A percentile compares a stretch with the other conserved stretches of the same genome.
These are phyloP conservation scores for Hyposmocoma kahamanoa DNA, from an alignment of 1,140 invertebrate genomes.

Conservation along the genomic window DNA sequence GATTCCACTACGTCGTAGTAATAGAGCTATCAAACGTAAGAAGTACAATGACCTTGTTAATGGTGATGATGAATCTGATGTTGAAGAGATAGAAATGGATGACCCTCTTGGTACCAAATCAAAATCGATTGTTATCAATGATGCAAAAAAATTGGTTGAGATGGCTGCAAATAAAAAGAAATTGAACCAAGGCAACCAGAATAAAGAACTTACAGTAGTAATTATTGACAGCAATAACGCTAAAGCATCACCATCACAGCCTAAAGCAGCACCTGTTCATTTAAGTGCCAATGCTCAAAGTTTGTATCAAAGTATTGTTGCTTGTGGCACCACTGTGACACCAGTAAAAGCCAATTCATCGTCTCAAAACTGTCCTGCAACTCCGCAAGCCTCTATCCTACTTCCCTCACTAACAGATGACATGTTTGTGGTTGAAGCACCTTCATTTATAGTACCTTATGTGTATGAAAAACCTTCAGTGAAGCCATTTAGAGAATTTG, in stretches of 20 bases:
- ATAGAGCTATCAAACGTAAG: constrained; percentile 78
- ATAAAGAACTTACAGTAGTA: constrained; percentile 84
- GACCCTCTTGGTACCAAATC: constrained; percentile 74
- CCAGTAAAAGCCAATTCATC: constrained; percentile 44
- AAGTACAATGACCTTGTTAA: constrained; percentile 78
- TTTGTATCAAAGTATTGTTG: constrained; percentile 58
- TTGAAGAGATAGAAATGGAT: constrained; percentile 77
- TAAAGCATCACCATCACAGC: constrained; percentile 23
- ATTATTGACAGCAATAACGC: constrained; percentile 86
- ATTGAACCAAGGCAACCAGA: constrained; percentile 63
- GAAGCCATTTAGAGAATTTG: constrained; percentile 84
- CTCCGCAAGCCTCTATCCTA: constrained; percentile 73
- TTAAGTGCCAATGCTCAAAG: constrained; percentile 33
- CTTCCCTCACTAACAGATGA: constrained; percentile 88
- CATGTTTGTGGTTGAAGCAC: constrained; percentile 92
- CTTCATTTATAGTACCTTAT: constrained; percentile 93
- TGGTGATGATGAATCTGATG: constrained; percentile 77
- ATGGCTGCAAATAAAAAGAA: constrained; percentile 75
- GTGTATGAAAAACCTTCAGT: constrained; percentile 92
- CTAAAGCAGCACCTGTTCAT: constrained; percentile 15
- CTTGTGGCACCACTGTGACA: constrained; percentile 59
- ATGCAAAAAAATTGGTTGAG: constrained; percentile 82
- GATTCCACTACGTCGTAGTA: constrained; percentile 76
- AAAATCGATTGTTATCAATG: constrained; percentile 81
- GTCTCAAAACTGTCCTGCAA: constrained; percentile 29